Conservation (phyloP, 2,888 invertebrate species). For the Xanthia togata region DNA sequence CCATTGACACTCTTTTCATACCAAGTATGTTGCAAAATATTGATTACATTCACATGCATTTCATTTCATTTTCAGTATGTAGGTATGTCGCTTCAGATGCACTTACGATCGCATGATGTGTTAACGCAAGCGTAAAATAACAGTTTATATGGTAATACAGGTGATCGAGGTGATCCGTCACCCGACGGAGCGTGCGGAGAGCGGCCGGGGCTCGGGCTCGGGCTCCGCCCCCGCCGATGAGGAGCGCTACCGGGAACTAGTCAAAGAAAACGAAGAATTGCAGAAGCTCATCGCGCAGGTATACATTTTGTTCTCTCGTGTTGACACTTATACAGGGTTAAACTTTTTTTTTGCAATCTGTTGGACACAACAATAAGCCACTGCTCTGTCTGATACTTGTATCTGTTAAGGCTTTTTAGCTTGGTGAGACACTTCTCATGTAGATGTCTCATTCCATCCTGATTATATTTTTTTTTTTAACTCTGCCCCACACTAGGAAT, state of each 20-base stretch:
- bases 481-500: too few species aligned
- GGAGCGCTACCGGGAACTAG: slow-evolving; percentile 97
- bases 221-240: slow-evolving; percentile 97
- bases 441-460: too few species aligned
- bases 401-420: too few species aligned
- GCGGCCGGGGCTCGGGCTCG: slow-evolving; percentile 95
- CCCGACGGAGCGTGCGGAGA: slow-evolving; percentile 96
- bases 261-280: slow-evolving; percentile 98
- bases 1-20: neutral
- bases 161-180: slow-evolving; percentile 97
- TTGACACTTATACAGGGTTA: neutral
- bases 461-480: too few species aligned
- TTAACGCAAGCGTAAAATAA: slow-evolving; percentile 23
- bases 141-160: slow-evolving; percentile 76
- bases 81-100: slow-evolving; percentile 20
- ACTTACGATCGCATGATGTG: neutral
- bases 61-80: neutral
- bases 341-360: too few species aligned
- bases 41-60: neutral
- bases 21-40: neutral
- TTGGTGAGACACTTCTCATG: too few species aligned
- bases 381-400: too few species aligned
- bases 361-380: too few species aligned
- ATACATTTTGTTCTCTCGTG: slow-evolving; percentile 35
- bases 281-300: slow-evolving; percentile 98